These are phyloP conservation scores for Anseranas semipalmata DNA, from an alignment of 2,113 vertebrate species.

Conservation along the genomic window DNA sequence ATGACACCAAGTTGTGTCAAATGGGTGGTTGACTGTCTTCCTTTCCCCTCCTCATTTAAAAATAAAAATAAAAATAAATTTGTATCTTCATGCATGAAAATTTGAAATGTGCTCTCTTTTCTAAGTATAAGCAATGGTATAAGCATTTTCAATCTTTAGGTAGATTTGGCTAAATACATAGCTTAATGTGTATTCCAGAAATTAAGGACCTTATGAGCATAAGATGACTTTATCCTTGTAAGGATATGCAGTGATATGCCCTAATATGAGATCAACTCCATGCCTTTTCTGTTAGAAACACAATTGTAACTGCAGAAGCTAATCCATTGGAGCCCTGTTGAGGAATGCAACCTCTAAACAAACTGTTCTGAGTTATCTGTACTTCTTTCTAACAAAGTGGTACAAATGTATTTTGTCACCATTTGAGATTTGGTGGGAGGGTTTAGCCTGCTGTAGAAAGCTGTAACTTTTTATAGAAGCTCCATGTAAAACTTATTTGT, in stretches of 20 bases:
- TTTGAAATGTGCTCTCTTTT: not conserved
- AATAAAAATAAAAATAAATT: too few relatives aligned
- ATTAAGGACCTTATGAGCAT: not conserved
- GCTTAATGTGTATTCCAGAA: not conserved
- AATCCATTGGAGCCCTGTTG: not conserved
- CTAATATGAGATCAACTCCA: not conserved
- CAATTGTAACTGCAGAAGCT: not conserved
- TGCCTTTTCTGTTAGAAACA: not conserved
- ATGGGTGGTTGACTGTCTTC: not conserved
- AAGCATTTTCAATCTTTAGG: not conserved
- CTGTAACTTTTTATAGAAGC: not conserved
- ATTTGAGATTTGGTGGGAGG: not conserved
- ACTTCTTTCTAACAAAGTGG: not conserved
- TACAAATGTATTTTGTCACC: not conserved
- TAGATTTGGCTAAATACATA: not conserved
- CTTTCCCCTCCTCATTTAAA: not conserved
- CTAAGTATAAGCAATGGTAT: not conserved
- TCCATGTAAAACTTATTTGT: not conserved
- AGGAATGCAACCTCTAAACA: not conserved
- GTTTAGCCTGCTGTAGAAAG: not conserved
- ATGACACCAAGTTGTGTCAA: not conserved
- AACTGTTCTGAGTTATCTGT: not conserved
- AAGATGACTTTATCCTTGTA: not conserved
- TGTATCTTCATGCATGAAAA: not conserved
- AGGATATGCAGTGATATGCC: not conserved